Evolutionary conservation across 2,797 vertebrate species (phyloP), one percentile per base, ranked within the genome.

Genomic region (Lepus townsendii): DNA sequence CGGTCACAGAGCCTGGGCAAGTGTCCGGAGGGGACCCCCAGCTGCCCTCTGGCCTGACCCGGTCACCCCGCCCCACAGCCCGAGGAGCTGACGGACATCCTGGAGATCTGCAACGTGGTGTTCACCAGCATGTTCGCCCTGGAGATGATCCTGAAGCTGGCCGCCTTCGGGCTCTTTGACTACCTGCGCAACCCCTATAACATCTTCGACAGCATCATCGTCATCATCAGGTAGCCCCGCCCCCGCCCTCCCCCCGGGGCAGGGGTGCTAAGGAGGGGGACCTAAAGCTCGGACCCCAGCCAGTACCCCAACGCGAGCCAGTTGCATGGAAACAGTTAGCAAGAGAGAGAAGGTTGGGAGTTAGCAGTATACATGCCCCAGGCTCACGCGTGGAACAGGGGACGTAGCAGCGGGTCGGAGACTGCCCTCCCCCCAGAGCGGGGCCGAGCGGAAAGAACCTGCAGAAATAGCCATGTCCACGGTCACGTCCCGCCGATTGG

Each of bases 81-180:
- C 0, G 99, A 99, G 80, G 99, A 99, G 97, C 98, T 99, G 96
- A 99, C 99, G 35, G 99, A 99, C 17, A 98, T 99, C 65, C 98
- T 99, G 98, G 99, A 99, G 98, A 99, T 99, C 98, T 99, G 99
- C 98, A 99, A 99, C 20, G 99, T 99, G 94, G 99, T 99, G 73
- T 99, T 99, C 97, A 99, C 99, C 97, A 99, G 99, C 98, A 99
- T 99, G 99, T 99, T 99, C 68, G 99, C 99, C 69, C 95, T 99
- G 98, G 99, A 99, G 98, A 99, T 99, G 99, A 98, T 99, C 97
- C 98, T 99, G 93, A 99, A 99, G 97, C 97, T 99, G 92, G 99
- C 99, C 0, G 99, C 99, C 3, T 99, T 99, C 10, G 99, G 99
- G 52, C 99, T 99, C 76, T 99, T 99, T 47, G 99, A 97, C 98